Conservation (phyloP, 2,113 vertebrate species). For the Capreolus pygargus region DNA sequence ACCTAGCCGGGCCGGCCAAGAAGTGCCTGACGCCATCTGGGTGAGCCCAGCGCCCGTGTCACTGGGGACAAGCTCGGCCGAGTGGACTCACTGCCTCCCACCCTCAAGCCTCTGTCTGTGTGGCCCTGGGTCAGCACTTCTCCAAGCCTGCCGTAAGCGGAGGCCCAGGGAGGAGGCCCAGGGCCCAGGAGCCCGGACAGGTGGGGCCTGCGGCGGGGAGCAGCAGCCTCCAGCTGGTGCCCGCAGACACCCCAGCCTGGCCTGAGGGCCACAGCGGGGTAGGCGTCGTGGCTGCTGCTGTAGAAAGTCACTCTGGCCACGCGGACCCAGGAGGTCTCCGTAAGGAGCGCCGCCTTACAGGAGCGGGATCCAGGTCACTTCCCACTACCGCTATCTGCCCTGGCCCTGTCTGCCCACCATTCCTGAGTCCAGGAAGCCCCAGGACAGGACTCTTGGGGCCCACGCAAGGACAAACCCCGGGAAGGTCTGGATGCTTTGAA, state of each 20-base stretch:
- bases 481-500: accelerated
- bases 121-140: accelerated
- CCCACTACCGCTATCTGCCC: neutral
- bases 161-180: neutral
- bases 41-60: accelerated
- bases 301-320: neutral
- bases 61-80: accelerated
- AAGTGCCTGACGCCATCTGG: accelerated
- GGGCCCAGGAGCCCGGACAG: neutral
- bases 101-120: neutral
- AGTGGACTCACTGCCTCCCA: accelerated
- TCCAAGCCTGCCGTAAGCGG: neutral
- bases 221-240: neutral
- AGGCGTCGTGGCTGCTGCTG: accelerated
- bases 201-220: neutral
- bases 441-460: neutral
- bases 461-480: neutral
- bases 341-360: neutral
- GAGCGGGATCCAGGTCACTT: accelerated
- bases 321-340: accelerated
- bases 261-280: neutral
- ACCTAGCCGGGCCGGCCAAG: accelerated
- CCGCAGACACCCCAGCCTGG: neutral
- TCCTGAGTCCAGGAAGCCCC: neutral
- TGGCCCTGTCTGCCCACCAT: accelerated